phyloP scores from a whole-genome alignment of 2,113 vertebrate genomes.

The Formicarius rufipectus region DNA sequence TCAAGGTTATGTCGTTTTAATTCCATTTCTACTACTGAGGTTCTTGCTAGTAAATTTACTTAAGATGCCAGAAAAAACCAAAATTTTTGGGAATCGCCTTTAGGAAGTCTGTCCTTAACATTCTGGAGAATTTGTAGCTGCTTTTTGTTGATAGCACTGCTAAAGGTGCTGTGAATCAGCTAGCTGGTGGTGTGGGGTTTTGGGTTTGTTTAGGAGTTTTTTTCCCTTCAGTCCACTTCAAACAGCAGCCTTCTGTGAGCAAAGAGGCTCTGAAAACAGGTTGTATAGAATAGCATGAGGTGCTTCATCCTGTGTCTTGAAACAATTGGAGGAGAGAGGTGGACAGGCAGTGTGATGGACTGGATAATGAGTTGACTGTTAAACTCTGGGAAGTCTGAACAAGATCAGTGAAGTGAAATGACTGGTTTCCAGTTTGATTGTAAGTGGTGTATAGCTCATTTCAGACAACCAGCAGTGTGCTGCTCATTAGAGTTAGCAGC shows the following conservation, averaged over 20 bases:
- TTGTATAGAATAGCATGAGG: background rate
- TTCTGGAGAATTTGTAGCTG: background rate
- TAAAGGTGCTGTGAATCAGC: background rate
- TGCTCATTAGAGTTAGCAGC: constrained; percentile 21
- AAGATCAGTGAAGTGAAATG: constrained; percentile 41
- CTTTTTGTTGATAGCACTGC: background rate
- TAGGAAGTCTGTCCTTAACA: background rate
- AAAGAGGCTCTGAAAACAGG: background rate
- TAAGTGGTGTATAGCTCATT: background rate
- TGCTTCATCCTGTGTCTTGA: constrained; percentile 5
- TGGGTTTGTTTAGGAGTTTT: background rate
- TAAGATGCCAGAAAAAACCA: background rate
- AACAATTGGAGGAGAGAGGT: background rate
- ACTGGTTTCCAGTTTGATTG: background rate
- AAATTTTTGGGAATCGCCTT: background rate
- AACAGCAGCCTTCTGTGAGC: background rate
- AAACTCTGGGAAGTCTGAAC: constrained; percentile 5
- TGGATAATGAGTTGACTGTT: constrained; percentile 50
- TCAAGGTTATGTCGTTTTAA: background rate
- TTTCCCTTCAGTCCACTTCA: background rate
- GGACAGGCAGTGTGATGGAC: constrained; percentile 18
- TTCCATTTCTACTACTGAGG: background rate
- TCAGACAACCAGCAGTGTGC: background rate
- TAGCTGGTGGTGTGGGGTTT: background rate
- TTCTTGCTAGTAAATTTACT: constrained; percentile 10